Evolutionary conservation across 2,797 vertebrate genomes (phyloP), one percentile per base, ranked within the genome.

Genomic region (Apogon hyalosoma): DNA sequence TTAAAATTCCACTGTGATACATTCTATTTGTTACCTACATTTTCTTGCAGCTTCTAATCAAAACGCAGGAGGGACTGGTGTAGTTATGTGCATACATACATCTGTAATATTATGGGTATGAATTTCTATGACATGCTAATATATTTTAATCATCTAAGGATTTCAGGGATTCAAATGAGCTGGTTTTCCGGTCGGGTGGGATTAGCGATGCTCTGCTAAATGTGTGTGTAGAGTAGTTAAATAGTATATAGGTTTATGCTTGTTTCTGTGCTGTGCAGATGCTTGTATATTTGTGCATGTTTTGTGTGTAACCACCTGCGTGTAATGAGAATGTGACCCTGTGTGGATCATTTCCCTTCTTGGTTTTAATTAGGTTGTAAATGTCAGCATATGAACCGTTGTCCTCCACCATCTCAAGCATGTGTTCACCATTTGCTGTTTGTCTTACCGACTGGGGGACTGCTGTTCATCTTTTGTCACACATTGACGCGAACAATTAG

Each of bases 361-460:
- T 65, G 55, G 41, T 73, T 90, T 93, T 93, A 89, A 94, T 92
- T 88, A 92, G 87, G 72, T 83, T 88, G 79, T 79, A 90, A 93
- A 94, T 93, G 92, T 91, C 91, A 93, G 71, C 79, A 83, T 78
- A 72, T 74, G 81, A 84, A 63, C 77, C 48, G 11, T 69, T 73
- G 51, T 61, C 72, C 64, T 83, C 68, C 72, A 41, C 65, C 13
- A 28, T 14, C 43, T 73, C 50, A 64, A 63, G 67, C 46, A 52
- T 46, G 36, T 68, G 62, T 9, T 50, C 28, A 10, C 53, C 7
- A 54, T 78, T 51, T 16, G 45, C 57, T 9, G 53, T 43, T 66
- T 53, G 56, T 55, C 45, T 50, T 18, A 58, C 63, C 24, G 60
- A 69, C 48, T 52, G 24, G 73, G 51, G 60, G 68, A 55, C 74